Percentiles rank a stretch among this genome's conserved stretches.
These are phyloP conservation scores for Dolichallabes microphthalmus DNA, from an alignment of 2,113 vertebrate genomes.

Conservation along the genomic window DNA sequence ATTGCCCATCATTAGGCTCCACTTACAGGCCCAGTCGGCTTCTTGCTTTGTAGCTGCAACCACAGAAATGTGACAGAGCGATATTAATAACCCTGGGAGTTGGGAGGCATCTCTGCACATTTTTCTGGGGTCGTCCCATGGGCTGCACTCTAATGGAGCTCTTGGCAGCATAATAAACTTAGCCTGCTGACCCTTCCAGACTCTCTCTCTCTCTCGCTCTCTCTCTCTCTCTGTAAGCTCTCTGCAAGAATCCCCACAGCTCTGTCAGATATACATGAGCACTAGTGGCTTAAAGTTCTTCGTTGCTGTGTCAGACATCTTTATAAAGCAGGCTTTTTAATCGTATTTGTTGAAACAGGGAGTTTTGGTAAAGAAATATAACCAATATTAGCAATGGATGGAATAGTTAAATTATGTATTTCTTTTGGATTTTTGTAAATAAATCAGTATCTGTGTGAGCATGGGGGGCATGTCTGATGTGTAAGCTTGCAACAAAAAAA, in stretches of 20 bases:
- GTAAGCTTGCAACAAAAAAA: slow-evolving; percentile 56
- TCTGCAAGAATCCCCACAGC: slow-evolving; percentile 38
- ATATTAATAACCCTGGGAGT: slow-evolving; percentile 52
- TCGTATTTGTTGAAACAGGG: background rate
- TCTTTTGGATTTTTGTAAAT: background rate
- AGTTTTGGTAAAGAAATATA: background rate
- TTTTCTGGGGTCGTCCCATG: slow-evolving; percentile 48
- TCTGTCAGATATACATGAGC: slow-evolving; percentile 1
- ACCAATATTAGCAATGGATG: no score
- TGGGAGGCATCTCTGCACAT: slow-evolving; percentile 47
- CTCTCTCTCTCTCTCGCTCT: slow-evolving; percentile 33
- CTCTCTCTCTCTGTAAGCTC: slow-evolving; percentile 24
- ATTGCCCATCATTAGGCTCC: slow-evolving; percentile 43
- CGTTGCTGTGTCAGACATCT: background rate
- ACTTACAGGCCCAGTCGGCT: slow-evolving; percentile 31
- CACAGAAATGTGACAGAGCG: slow-evolving; percentile 38
- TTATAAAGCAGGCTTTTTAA: background rate
- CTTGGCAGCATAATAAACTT: slow-evolving; percentile 56
- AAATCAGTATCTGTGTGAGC: background rate
- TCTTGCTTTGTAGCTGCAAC: slow-evolving; percentile 46
- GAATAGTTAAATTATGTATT: background rate
- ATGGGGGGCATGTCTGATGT: slow-evolving; percentile 49
- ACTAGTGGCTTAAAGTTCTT: slow-evolving; percentile 23
- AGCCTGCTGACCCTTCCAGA: slow-evolving; percentile 51
- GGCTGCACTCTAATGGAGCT: slow-evolving; percentile 52